Evolutionary conservation across 2,888 invertebrate genomes (phyloP), one percentile per base, ranked within the genome.

Genomic region (Tenthredo notha): DNA sequence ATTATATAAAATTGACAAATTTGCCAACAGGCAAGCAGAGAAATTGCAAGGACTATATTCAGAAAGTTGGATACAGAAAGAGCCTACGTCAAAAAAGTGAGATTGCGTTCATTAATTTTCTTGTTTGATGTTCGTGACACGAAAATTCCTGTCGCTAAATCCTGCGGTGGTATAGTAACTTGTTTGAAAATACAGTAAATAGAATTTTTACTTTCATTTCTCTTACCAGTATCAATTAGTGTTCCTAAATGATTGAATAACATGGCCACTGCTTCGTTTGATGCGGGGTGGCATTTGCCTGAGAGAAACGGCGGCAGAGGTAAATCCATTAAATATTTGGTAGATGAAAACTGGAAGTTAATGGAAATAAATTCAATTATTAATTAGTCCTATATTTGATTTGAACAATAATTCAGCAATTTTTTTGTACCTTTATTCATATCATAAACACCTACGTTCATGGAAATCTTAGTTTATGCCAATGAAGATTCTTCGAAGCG

Each of bases 61-160:
- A 6, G 12, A 33, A 78, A 40, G 58, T 78, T 12, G 1, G 2
- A 54, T 2, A n/a, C 7, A n/a, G n/a, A 54, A n/a, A 61, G 1
- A 61, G 61, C 37, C 40, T 40, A 40, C 37, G 12, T 58, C 18
- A 12, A 37, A 25, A 61, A 80, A 10, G 72, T 21, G n/a, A 61
- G 4, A 78, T 78, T 61, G 25, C 10, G 61, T 61, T 78, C 10
- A 77, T 29, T 61, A 61, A 40, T 18, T 80, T 21, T 61, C 47
- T 58, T 40, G 58, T 80, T 80, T 80, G 80, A 80, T 80, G 37
- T 80, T n/a, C 15, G 61, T 80, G 58, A 61, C 58, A 21, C 50
- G 77, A n/a, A 61, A 80, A 80, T 80, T 80, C 25, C 80, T 77
- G 2, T 54, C 10, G 61, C n/a, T 40, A 15, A 21, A 37, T 50